These are phyloP conservation scores for Andrena marginata DNA, from an alignment of 2,888 invertebrate species.

Conservation along the genomic window DNA sequence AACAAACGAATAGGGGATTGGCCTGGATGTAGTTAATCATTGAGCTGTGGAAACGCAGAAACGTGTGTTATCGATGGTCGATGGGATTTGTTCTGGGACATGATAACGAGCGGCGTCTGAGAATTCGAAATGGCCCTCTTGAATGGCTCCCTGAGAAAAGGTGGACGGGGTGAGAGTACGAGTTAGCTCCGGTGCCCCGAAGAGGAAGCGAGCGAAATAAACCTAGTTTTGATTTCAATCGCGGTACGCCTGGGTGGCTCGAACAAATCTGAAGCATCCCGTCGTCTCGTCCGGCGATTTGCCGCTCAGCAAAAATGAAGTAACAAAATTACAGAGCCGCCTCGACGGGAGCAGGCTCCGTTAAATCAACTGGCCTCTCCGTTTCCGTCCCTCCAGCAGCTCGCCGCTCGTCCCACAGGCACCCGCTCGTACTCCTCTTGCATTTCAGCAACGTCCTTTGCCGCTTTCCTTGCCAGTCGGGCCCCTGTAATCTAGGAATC, in stretches of 20 bases:
- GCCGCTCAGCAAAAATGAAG: constrained; percentile 68
- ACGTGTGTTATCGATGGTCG: too few relatives aligned
- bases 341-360: constrained; percentile 77
- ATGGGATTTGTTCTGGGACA: too few relatives aligned
- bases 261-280: constrained; percentile 62
- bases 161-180: neutral
- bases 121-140: neutral
- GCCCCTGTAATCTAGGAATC: constrained; percentile 79
- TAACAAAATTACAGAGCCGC: constrained; percentile 78
- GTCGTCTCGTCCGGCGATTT: constrained; percentile 57
- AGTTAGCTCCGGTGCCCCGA: neutral
- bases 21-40: neutral
- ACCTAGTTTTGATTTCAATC: constrained; percentile 39
- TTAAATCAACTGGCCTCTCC: constrained; percentile 69
- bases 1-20: neutral
- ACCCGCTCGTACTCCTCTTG: constrained; percentile 61
- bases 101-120: neutral
- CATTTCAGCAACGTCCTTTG: constrained; percentile 68
- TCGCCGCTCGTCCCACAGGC: constrained; percentile 51
- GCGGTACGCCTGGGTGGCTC: neutral
- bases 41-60: neutral
- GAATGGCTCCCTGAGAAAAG: neutral
- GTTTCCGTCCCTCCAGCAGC: constrained; percentile 14
- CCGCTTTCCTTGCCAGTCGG: constrained; percentile 67
- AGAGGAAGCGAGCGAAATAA: constrained; percentile 27